These are phyloP conservation scores for Amblyjoppa proteus DNA, from an alignment of 2,888 invertebrate genomes.

Conservation along the genomic window DNA sequence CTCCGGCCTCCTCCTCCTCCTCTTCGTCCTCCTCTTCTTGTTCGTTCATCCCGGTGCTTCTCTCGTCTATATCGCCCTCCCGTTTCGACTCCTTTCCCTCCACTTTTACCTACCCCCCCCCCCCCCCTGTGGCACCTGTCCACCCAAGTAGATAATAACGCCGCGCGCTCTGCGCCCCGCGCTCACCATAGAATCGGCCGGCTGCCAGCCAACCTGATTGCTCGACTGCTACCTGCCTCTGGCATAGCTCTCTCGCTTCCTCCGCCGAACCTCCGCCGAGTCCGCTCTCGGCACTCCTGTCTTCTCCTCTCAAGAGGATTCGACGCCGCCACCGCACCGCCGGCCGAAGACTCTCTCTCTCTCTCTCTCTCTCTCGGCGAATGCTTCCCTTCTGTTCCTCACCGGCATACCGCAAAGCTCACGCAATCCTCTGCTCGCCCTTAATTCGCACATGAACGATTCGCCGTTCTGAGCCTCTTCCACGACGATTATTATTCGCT, in stretches of 20 bases:
- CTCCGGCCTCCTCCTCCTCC: background rate
- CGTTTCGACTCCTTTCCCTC: constrained; percentile 31
- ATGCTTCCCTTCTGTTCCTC: constrained; percentile 46
- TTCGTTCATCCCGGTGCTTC: background rate
- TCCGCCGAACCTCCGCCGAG: constrained; percentile 50
- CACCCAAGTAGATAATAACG: constrained; percentile 82
- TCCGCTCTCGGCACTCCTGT: constrained; percentile 57
- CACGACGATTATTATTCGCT: constrained; percentile 43
- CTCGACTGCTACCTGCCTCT: constrained; percentile 77
- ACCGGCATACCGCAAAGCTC: constrained; percentile 54
- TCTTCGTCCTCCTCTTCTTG: background rate
- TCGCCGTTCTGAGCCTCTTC: constrained; percentile 3
- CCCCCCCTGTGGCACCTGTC: constrained; percentile 79
- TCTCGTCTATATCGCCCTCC: constrained; percentile 38
- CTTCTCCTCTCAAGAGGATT: constrained; percentile 27
- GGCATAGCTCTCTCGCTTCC: constrained; percentile 52
- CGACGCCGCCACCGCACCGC: constrained; percentile 58
- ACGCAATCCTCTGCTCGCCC: constrained; percentile 47
- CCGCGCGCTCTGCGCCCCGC: constrained; percentile 69
- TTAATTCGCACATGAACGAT: constrained; percentile 46
- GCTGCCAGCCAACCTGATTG: constrained; percentile 75
- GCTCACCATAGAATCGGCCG: constrained; percentile 70
- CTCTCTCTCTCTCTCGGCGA: constrained; percentile 4
- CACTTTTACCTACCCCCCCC: constrained; percentile 53
- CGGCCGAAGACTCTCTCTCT: constrained; percentile 51